phyloP scores from a whole-genome alignment of 2,113 vertebrate genomes.

The Amia ocellicauda region DNA sequence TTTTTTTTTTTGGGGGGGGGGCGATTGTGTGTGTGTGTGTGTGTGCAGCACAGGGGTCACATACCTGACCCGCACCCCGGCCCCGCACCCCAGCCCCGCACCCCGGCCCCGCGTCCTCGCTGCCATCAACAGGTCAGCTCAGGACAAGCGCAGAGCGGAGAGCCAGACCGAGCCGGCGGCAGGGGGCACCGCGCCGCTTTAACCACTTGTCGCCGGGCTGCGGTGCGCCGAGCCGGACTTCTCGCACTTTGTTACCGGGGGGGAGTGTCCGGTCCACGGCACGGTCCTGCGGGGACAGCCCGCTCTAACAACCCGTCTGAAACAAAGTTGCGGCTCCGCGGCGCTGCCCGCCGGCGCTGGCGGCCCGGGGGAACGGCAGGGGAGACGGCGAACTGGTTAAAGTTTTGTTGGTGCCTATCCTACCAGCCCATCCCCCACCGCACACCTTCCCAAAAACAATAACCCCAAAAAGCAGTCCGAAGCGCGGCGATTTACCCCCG shows the following conservation, averaged over 20 bases:
- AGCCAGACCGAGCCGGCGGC: slow-evolving; percentile 43
- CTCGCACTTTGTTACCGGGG: slow-evolving; percentile 9
- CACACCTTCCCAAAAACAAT: slow-evolving; percentile 51
- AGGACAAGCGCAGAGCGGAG: slow-evolving; percentile 63
- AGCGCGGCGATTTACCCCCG: slow-evolving; percentile 24
- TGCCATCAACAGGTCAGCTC: slow-evolving; percentile 74
- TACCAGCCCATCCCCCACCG: slow-evolving; percentile 62
- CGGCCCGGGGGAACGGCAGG: slow-evolving; percentile 32
- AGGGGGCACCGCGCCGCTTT: slow-evolving; percentile 33
- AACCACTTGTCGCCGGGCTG: slow-evolving; percentile 29
- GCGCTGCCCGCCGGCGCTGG: slow-evolving; percentile 20
- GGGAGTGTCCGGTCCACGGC: too few species aligned
- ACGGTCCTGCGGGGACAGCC: background rate
- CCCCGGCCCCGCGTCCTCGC: slow-evolving; percentile 67
- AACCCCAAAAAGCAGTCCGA: slow-evolving; percentile 31
- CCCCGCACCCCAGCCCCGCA: slow-evolving; percentile 29
- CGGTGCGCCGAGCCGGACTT: background rate
- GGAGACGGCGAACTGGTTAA: slow-evolving; percentile 63
- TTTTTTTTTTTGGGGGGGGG: slow-evolving; percentile 13
- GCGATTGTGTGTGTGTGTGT: background rate
- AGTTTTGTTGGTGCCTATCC: slow-evolving; percentile 56
- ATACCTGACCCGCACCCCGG: slow-evolving; percentile 43
- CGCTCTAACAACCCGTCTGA: background rate
- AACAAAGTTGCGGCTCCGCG: slow-evolving; percentile 6
- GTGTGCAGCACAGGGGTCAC: background rate